Evolutionary conservation across 1,140 invertebrate species (phyloP).

Genomic region (Drosophila nannoptera): DNA sequence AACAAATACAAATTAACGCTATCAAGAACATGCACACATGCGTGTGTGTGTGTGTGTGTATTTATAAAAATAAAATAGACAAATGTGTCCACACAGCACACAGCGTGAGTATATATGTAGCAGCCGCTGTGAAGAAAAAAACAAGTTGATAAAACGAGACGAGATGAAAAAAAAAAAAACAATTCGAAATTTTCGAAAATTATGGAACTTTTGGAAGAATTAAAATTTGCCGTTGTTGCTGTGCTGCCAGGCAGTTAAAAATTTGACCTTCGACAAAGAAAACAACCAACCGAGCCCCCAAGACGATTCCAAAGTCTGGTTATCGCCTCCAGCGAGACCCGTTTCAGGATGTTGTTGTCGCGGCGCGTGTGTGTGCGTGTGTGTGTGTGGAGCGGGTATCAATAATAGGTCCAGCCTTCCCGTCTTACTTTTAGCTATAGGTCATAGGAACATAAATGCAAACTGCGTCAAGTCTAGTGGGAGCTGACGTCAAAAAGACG

Average conservation of each 20-base stretch:
- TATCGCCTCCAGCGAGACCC: constrained; percentile 21
- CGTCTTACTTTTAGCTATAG: constrained; percentile 9
- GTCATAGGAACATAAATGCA: constrained; percentile 31
- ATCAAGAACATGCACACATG: constrained; percentile 28
- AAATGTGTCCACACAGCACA: constrained; percentile 35
- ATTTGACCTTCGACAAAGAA: constrained; percentile 29
- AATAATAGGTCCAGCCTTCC: constrained; percentile 25
- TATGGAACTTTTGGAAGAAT: constrained; percentile 46
- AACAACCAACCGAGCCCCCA: constrained; percentile 37
- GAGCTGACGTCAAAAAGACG: not conserved
- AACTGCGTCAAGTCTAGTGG: not conserved
- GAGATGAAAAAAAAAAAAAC: constrained; percentile 22
- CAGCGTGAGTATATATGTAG: too few relatives aligned
- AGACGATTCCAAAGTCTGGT: constrained; percentile 26
- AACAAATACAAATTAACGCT: constrained; percentile 42
- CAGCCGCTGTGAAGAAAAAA: constrained; percentile 33
- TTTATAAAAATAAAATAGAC: constrained; percentile 65
- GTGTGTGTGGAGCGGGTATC: not conserved
- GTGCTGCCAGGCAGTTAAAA: constrained; percentile 30
- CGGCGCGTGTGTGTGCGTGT: too few relatives aligned
- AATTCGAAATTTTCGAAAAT: constrained; percentile 36
- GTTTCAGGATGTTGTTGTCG: constrained; percentile 35
- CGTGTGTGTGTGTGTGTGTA: constrained; percentile 12
- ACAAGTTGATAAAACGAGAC: constrained; percentile 64
- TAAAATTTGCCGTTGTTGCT: not conserved